These are phyloP conservation scores for Beroe ovata DNA, from an alignment of 37 sponge, comb jelly and placozoan genomes.

Conservation along the genomic window DNA sequence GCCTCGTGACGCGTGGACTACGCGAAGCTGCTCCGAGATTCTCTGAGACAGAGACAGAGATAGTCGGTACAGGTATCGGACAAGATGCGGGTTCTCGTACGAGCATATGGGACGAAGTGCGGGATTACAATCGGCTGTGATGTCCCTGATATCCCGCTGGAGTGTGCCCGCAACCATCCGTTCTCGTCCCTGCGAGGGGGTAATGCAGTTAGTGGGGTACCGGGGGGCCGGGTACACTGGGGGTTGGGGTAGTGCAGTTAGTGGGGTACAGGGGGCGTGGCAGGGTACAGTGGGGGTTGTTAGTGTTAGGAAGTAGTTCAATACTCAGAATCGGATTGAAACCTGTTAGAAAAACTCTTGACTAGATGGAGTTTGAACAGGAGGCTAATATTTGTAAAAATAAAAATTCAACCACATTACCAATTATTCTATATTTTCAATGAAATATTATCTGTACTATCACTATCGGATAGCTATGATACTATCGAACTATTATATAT, in stretches of 20 bases:
- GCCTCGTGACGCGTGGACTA: constrained; percentile 4
- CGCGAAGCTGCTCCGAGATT: constrained; percentile 9
- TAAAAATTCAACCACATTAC: too few species aligned
- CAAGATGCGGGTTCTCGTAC: constrained; percentile 66
- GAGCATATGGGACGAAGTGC: constrained; percentile 63
- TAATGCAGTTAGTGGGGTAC: not conserved
- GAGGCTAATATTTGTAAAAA: too few species aligned
- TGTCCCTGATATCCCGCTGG: not conserved
- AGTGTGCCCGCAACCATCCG: constrained; percentile 55
- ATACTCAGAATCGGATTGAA: too few species aligned
- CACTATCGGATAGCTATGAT: too few species aligned
- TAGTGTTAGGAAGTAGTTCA: too few species aligned
- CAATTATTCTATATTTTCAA: too few species aligned
- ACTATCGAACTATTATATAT: too few species aligned
- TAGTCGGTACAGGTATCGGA: constrained; percentile 24
- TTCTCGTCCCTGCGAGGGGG: constrained; percentile 2
- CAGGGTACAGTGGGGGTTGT: not conserved
- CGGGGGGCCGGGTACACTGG: not conserved
- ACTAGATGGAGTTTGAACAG: too few species aligned
- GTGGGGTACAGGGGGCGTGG: too few species aligned
- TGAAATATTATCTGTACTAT: too few species aligned
- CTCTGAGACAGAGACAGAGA: constrained; percentile 36
- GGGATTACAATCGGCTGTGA: constrained; percentile 55
- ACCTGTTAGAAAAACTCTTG: too few species aligned
- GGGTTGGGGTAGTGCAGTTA: not conserved